Percentiles rank a stretch among this genome's conserved stretches.
Evolutionary conservation across 2,113 vertebrate genomes (phyloP).

Genomic region (Hyperopisus bebe): DNA sequence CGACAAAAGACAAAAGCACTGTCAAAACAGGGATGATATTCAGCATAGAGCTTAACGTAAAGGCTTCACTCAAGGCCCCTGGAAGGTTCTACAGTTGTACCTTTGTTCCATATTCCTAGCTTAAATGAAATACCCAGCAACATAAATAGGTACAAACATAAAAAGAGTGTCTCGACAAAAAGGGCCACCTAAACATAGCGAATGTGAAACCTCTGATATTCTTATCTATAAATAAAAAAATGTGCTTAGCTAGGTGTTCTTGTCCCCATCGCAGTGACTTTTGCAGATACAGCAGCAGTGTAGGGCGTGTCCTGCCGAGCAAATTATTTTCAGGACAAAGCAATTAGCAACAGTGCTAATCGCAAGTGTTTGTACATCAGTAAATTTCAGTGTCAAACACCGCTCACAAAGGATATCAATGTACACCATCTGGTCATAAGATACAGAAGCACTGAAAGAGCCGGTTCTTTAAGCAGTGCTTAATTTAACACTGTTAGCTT

Average conservation of each 20-base stretch:
- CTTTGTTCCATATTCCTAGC: background rate
- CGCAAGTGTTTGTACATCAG: background rate
- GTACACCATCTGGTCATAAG: background rate
- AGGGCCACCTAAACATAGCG: background rate
- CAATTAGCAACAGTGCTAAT: background rate
- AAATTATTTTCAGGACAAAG: background rate
- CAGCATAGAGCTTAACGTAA: background rate
- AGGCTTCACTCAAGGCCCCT: background rate
- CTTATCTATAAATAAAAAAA: constrained; percentile 5
- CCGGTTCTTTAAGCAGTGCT: background rate
- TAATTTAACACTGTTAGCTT: constrained; percentile 5
- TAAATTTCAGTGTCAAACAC: background rate
- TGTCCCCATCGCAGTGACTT: background rate
- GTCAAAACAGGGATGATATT: background rate
- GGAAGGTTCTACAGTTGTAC: background rate
- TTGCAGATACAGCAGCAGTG: background rate
- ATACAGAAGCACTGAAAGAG: background rate
- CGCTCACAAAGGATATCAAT: background rate
- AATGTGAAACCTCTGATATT: constrained; percentile 2
- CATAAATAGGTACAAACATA: background rate
- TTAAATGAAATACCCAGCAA: background rate
- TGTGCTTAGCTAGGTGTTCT: background rate
- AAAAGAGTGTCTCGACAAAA: background rate
- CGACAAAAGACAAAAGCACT: background rate
- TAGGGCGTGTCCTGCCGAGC: background rate